These are phyloP conservation scores for Pseudoatta argentina DNA, from an alignment of 1,140 invertebrate species.

Conservation along the genomic window DNA sequence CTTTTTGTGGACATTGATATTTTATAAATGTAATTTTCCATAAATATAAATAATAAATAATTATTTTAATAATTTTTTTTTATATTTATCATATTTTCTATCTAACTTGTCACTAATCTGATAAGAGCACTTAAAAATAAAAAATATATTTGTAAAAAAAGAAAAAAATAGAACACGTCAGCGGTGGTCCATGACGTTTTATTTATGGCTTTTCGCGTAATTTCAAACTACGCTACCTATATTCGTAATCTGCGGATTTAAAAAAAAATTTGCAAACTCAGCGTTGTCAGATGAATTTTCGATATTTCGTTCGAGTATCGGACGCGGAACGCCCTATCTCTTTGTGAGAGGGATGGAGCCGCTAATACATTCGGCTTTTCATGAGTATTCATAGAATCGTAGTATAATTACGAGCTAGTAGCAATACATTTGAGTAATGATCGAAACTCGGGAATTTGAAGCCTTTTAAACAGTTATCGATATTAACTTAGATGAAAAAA, in stretches of 20 bases:
- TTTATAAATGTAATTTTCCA: not conserved
- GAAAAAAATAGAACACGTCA: not conserved
- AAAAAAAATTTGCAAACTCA: slow-evolving; percentile 53
- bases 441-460: slow-evolving; percentile 34
- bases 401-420: slow-evolving; percentile 47
- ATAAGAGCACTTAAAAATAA: slow-evolving; percentile 15
- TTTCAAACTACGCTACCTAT: slow-evolving; percentile 26
- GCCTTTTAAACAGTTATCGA: slow-evolving; percentile 33
- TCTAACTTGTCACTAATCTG: slow-evolving; percentile 16
- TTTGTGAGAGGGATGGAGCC: slow-evolving; percentile 46
- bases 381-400: slow-evolving; percentile 18
- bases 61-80: not conserved
- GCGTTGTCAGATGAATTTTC: slow-evolving; percentile 47
- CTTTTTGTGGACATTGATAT: not conserved
- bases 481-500: slow-evolving; percentile 41
- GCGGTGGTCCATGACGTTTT: not conserved
- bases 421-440: slow-evolving; percentile 34
- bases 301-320: slow-evolving; percentile 58
- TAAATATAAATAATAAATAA: not conserved
- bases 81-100: not conserved
- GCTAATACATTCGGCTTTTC: slow-evolving; percentile 48
- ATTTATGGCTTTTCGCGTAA: slow-evolving; percentile 38
- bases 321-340: slow-evolving; percentile 22
- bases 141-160: slow-evolving; percentile 13
- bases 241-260: slow-evolving; percentile 47